Conservation (phyloP, 2,113 vertebrate species). For the Rhynchopsitta pachyrhyncha region DNA sequence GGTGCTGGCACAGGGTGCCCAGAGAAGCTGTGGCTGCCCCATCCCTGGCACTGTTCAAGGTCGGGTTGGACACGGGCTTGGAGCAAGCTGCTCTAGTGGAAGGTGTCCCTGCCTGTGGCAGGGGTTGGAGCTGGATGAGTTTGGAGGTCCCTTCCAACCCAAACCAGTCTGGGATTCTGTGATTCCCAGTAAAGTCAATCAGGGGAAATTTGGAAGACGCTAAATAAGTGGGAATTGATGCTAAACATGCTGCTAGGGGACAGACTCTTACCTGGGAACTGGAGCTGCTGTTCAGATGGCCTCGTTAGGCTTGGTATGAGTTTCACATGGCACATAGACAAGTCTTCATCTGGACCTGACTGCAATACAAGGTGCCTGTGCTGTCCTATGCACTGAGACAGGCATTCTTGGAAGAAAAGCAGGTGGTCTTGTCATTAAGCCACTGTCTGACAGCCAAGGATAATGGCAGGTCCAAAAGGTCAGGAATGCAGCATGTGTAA, state of each 20-base stretch:
- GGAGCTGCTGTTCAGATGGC: background rate
- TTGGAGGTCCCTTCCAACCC: too few species aligned
- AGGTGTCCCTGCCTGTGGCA: too few species aligned
- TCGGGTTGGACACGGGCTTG: too few species aligned
- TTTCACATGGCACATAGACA: rapidly evolving
- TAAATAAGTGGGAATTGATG: background rate
- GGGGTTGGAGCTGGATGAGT: too few species aligned
- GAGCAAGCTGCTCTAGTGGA: too few species aligned
- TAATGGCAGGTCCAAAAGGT: background rate
- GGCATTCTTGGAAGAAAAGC: background rate
- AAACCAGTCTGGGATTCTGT: too few species aligned
- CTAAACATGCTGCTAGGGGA: background rate
- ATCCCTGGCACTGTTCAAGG: too few species aligned
- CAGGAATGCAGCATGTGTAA: rapidly evolving
- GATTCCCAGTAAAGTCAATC: background rate
- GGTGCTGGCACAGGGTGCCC: too few species aligned
- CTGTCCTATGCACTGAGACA: background rate
- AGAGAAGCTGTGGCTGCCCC: too few species aligned
- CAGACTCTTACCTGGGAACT: background rate
- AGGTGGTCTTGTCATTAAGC: background rate
- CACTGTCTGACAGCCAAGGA: background rate
- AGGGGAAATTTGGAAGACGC: background rate
- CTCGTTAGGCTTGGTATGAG: background rate
- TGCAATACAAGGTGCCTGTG: background rate
- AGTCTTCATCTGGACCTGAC: background rate